A percentile compares a stretch with the other conserved stretches of the same genome.
Conservation (phyloP, 2,888 invertebrate species). For the Heliconius ethilla region DNA sequence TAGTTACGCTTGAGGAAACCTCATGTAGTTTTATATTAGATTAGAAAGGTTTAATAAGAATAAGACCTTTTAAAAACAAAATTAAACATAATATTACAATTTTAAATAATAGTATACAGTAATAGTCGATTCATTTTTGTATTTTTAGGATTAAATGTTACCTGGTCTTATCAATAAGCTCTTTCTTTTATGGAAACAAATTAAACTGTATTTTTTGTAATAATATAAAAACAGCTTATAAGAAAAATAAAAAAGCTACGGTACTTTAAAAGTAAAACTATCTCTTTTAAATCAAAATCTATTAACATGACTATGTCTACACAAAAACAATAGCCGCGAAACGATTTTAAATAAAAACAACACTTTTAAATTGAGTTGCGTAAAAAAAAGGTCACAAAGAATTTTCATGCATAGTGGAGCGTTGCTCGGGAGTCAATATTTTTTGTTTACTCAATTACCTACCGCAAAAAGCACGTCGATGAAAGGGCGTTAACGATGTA, state of each 20-base stretch:
- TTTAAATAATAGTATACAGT: too few species aligned
- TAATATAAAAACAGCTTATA: too few species aligned
- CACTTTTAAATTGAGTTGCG: conserved; percentile 19
- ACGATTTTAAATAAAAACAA: conserved; percentile 11
- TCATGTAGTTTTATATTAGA: neutral
- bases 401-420: conserved; percentile 33
- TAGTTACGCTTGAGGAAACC: neutral
- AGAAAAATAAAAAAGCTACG: too few species aligned
- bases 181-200: too few species aligned
- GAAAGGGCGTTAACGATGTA: conserved; percentile 42
- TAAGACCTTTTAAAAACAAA: neutral
- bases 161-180: too few species aligned
- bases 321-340: neutral
- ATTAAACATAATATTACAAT: too few species aligned
- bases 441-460: conserved; percentile 42
- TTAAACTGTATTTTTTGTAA: too few species aligned
- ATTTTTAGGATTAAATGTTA: too few species aligned
- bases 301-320: too few species aligned
- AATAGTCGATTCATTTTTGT: too few species aligned
- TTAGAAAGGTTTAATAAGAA: too few species aligned
- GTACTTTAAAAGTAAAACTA: neutral
- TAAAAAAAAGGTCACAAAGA: conserved; percentile 27
- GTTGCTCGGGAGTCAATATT: conserved; percentile 34
- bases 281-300: too few species aligned
- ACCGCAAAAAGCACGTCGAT: conserved; percentile 40